Base-by-base conservation (phyloP, 2,113 vertebrate species). In the Prolemur simus region DNA sequence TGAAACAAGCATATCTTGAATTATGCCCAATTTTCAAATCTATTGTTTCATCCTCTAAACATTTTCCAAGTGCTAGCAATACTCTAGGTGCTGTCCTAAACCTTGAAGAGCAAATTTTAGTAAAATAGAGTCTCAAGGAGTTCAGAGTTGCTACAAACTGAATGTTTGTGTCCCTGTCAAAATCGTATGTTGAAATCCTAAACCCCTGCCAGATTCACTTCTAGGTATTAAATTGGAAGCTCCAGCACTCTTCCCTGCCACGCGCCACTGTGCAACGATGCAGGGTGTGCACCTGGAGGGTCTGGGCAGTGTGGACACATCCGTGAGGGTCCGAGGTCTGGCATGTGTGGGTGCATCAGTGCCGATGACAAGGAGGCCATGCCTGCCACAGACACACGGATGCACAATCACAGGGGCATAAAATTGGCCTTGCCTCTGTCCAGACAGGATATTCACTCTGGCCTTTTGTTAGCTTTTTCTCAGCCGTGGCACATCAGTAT, bases 231-330 rank as follows among this genome's bases (percentile, higher is more conserved):
- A 17, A 27, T 23, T 32, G 47, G 34, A 29, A 34, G 47, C 39
- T 68, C 56, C 17, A 6, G 23, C 0, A 3, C 15, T 54, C 83
- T 47, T 37, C 6, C 29, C 3, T 37, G 3, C 37, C 11, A 37
- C 2, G 9, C 25, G 23, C 23, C 47, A 2, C 69, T 14, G 9
- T 2, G 25, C 11, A 0, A 4, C 0, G 2, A 13, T 0, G 1
- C 3, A 2, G 2, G 2, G 0, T 11, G 20, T 7, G 7, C n/a
- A 15, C 5, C 0, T 0, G 3, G 86, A 21, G 7, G 49, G n/a
- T 9, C 15, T n/a, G 34, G 69, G 34, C 27, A 5, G 3, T 0
- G 9, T 58, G 27, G n/a, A n/a, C 34, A 12, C 49, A 37, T 37
- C 21, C 10, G 7, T 37, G 77, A 13, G 34, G 20, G 21, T 80